Percentiles rank a stretch among this genome's conserved stretches.
phyloP scores from a whole-genome alignment of 2,113 vertebrate genomes.

The Tonatia bakeri region DNA sequence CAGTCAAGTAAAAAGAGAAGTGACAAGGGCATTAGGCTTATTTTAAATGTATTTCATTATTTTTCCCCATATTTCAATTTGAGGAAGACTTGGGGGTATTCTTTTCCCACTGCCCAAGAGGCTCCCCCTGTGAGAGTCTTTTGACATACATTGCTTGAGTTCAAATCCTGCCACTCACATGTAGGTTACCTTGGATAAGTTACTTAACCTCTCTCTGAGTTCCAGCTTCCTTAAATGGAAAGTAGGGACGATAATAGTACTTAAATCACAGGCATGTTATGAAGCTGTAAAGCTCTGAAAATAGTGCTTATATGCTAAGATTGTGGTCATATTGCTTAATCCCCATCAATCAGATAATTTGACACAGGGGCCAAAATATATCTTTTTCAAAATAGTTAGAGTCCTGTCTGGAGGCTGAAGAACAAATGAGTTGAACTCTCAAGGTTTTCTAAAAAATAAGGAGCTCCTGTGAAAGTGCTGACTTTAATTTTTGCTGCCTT shows the following conservation, averaged over 20 bases:
- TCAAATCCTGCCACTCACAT: background rate
- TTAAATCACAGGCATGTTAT: background rate
- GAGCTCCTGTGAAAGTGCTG: background rate
- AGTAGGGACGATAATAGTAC: background rate
- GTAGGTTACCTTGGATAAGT: background rate
- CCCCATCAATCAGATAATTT: background rate
- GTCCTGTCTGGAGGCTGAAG: background rate
- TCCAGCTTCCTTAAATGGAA: background rate
- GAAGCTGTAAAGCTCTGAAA: background rate
- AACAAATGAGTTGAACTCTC: background rate
- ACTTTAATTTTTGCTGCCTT: background rate
- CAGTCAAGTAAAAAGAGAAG: background rate
- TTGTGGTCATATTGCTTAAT: background rate
- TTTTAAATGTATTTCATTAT: background rate
- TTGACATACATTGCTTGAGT: background rate
- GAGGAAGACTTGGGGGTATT: background rate
- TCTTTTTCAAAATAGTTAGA: background rate
- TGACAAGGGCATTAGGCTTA: background rate
- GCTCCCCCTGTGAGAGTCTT: background rate
- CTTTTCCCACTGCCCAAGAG: background rate
- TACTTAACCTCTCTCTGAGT: background rate
- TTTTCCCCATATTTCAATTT: background rate
- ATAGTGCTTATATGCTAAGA: background rate
- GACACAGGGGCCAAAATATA: background rate
- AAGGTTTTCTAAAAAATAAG: background rate